Conservation (phyloP, 30 jellyfish, hydroid and myxozoan genomes). For the Turritopsis rubra region DNA sequence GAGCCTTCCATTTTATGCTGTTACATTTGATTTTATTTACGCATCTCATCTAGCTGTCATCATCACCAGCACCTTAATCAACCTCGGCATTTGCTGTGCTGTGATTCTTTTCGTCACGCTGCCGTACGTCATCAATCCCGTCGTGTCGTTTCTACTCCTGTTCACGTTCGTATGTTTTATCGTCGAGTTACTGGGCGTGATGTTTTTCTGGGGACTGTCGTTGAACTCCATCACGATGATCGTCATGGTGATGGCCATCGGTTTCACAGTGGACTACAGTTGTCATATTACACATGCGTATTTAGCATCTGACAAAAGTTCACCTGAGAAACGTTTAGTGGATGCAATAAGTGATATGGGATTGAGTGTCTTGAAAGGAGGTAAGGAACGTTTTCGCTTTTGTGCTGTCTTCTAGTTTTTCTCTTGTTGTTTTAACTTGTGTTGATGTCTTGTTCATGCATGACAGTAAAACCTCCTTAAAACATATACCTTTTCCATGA, state of each 20-base stretch:
- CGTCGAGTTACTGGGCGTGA: slow-evolving; percentile 61
- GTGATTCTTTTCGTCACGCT: slow-evolving; percentile 56
- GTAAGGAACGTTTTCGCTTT: slow-evolving; percentile 20
- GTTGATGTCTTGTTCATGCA: neutral
- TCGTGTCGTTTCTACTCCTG: slow-evolving; percentile 46
- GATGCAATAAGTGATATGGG: slow-evolving; percentile 81
- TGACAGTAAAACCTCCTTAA: neutral
- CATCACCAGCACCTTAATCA: slow-evolving; percentile 39
- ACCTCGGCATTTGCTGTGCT: slow-evolving; percentile 44
- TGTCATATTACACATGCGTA: slow-evolving; percentile 94
- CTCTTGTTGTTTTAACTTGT: neutral
- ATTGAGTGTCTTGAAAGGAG: slow-evolving; percentile 95
- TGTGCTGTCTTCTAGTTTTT: neutral
- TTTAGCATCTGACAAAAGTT: slow-evolving; percentile 39
- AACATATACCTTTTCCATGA: neutral
- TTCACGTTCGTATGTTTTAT: slow-evolving; percentile 47
- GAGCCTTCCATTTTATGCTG: slow-evolving; percentile 7
- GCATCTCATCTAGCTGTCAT: slow-evolving; percentile 44
- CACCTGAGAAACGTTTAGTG: slow-evolving; percentile 80
- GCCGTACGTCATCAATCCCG: slow-evolving; percentile 62
- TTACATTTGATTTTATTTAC: slow-evolving; percentile 24
- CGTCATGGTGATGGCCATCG: slow-evolving; percentile 92
- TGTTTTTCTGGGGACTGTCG: slow-evolving; percentile 89
- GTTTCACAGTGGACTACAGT: slow-evolving; percentile 95
- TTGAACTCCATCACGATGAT: slow-evolving; percentile 91